A percentile compares a stretch with the other conserved stretches of the same genome.
Conservation (phyloP, 2,113 vertebrate species). For the Turdus rufiventris region DNA sequence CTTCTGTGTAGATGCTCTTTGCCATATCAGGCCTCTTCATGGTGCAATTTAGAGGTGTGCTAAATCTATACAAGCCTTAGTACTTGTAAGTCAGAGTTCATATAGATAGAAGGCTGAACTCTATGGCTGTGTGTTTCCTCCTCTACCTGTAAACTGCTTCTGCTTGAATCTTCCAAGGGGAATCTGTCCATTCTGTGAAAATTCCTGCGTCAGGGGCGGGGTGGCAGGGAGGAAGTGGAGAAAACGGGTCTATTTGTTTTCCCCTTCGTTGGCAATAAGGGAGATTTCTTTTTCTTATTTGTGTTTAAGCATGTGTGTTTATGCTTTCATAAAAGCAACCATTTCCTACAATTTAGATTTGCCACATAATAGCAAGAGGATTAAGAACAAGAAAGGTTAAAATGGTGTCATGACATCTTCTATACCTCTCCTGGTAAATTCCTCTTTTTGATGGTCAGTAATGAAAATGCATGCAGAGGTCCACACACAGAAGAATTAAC, state of each 20-base stretch:
- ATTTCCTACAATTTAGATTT: neutral
- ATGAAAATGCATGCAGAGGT: neutral
- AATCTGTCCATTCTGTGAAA: neutral
- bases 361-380: neutral
- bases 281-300: neutral
- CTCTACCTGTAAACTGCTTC: neutral
- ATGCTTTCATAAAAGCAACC: neutral
- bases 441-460: neutral
- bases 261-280: neutral
- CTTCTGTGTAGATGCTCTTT: neutral
- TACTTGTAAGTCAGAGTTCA: neutral
- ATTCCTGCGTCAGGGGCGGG: neutral
- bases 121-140: neutral
- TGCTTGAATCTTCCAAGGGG: neutral
- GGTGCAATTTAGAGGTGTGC: neutral
- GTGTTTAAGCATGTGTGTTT: neutral
- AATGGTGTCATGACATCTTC: neutral
- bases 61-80: neutral
- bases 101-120: neutral
- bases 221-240: neutral
- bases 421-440: neutral
- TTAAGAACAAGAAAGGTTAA: neutral
- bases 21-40: neutral
- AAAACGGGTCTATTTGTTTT: neutral
- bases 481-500: neutral